Evolutionary conservation across 1,140 invertebrate genomes (phyloP), one percentile per base, ranked within the genome.

Genomic region (Macrostomum lignano): DNA sequence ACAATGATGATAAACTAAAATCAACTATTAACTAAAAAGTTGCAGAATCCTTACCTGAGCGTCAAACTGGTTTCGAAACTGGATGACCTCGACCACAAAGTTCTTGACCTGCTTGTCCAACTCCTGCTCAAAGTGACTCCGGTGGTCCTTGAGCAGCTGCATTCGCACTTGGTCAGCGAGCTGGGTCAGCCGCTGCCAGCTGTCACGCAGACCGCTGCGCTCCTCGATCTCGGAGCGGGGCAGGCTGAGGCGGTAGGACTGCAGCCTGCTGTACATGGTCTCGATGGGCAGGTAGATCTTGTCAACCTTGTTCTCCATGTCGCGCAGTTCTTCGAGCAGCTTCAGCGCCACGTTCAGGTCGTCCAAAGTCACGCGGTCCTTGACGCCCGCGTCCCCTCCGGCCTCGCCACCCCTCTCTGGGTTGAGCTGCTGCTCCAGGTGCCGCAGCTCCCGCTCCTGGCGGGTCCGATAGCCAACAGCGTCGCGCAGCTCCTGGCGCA

Each of bases 241-340:
- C 15, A 58, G 35, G 11, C 46, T 40, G 31, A 54, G 36, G 33
- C 51, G 47, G 47, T 48, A 57, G 36, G 48, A 51, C 49, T 48
- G 46, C 13, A 58, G 44, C 36, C 53, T 52, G 21, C 42, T 32
- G 42, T 56, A 58, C 45, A 54, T 48, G 7, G 45, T 49, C 39
- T 58, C 55, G 19, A 57, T 56, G n/a, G 55, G 52, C n/a, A 53
- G 44, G 38, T 58, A 58, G 22, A 55, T 50, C 29, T 39, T 42
- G 40, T 58, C 55, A 30, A 55, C 52, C 37, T 57, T 58, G 36
- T 55, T 53, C 36, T 58, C 53, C 51, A 56, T 55, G 38, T 58
- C 53, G 23, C 46, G 31, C 5, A 58, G 37, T 36, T 58, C 52
- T 36, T 58, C 53, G 14, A 58, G 38, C 5, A 58, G 35, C 23